A percentile compares a stretch with the other conserved stretches of the same genome.
These are phyloP conservation scores for Macquaria australasica DNA, from an alignment of 2,113 vertebrate genomes.

Conservation along the genomic window DNA sequence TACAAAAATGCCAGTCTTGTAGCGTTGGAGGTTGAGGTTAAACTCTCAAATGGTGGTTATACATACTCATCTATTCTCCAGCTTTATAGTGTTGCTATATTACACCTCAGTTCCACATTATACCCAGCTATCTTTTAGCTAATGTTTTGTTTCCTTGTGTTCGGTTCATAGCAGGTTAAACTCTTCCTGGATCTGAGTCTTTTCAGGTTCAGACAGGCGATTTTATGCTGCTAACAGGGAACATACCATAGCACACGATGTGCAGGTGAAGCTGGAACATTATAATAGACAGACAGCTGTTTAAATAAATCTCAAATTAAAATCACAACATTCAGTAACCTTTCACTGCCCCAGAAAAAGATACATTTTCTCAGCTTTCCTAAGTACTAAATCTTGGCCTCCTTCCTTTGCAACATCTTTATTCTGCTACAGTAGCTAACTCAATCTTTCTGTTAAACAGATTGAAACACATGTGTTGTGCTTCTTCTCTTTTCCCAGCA, in stretches of 20 bases:
- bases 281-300: background rate
- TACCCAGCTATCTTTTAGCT: background rate
- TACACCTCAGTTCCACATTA: background rate
- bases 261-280: slow-evolving; percentile 2
- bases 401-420: background rate
- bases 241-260: background rate
- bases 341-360: slow-evolving; percentile 1
- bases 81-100: background rate
- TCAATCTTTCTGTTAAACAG: background rate
- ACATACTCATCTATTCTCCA: background rate
- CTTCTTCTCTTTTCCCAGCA: background rate
- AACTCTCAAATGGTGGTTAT: background rate
- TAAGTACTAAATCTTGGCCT: background rate
- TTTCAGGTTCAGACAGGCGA: background rate
- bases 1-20: background rate
- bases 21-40: background rate
- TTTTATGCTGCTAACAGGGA: background rate
- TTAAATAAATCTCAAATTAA: slow-evolving; percentile 11
- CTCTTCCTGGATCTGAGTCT: background rate
- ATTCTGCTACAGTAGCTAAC: slow-evolving; percentile 10
- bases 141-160: background rate
- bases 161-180: background rate
- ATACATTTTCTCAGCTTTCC: background rate
- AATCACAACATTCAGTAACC: background rate
- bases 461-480: background rate